These are phyloP conservation scores for Engraulis encrasicolus DNA, from an alignment of 2,113 vertebrate species.

Conservation along the genomic window DNA sequence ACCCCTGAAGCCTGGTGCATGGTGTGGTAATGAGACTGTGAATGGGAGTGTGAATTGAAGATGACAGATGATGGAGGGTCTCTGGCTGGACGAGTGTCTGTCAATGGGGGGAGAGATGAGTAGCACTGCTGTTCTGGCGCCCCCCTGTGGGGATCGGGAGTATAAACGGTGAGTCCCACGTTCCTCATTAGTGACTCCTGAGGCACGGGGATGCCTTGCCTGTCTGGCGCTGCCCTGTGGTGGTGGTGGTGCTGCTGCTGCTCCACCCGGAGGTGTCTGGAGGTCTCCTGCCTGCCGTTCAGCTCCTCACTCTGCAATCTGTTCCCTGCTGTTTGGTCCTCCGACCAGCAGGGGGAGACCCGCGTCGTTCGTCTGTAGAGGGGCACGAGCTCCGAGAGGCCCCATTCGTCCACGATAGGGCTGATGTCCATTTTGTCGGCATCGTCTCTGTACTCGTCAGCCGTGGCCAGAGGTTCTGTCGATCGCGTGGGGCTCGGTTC, in stretches of 20 bases:
- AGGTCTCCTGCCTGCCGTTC: background rate
- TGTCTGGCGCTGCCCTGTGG: slow-evolving; percentile 37
- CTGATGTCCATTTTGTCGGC: slow-evolving; percentile 53
- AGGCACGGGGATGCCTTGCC: slow-evolving; percentile 74
- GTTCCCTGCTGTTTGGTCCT: slow-evolving; percentile 42
- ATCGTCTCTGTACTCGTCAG: background rate
- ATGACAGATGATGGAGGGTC: background rate
- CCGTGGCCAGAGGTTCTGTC: slow-evolving; percentile 32
- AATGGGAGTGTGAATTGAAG: too few relatives aligned
- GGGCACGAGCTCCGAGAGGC: slow-evolving; percentile 57
- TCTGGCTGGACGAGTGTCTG: background rate
- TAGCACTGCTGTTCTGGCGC: background rate
- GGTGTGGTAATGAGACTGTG: background rate
- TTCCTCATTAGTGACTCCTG: slow-evolving; percentile 74
- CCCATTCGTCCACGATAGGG: slow-evolving; percentile 75
- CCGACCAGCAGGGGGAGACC: slow-evolving; percentile 48
- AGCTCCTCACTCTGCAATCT: slow-evolving; percentile 50
- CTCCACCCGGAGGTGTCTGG: background rate
- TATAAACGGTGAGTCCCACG: slow-evolving; percentile 76
- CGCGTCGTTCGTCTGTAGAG: slow-evolving; percentile 40
- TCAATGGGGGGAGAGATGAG: background rate
- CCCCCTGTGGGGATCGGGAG: slow-evolving; percentile 44
- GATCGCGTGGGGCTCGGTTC: slow-evolving; percentile 52
- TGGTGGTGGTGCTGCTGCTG: too few relatives aligned
- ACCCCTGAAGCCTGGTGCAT: background rate